phyloP scores from a whole-genome alignment of 2,888 invertebrate species.

The Tetropium fuscum region DNA sequence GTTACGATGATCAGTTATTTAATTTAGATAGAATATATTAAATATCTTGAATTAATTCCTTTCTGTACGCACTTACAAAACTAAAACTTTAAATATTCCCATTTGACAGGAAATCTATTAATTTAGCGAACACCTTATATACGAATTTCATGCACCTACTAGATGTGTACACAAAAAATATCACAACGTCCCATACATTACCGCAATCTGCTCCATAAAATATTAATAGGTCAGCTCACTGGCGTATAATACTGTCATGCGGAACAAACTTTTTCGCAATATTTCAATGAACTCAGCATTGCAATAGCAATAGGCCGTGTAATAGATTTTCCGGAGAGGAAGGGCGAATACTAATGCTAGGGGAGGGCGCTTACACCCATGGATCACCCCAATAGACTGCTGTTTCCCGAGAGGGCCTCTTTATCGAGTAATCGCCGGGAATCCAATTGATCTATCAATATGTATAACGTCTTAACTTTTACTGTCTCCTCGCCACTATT shows the following conservation, averaged over 20 bases:
- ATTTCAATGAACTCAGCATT: conserved; percentile 51
- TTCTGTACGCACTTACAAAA: no score
- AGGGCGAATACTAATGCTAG: conserved; percentile 55
- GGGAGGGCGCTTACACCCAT: conserved; percentile 53
- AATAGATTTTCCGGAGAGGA: conserved; percentile 56
- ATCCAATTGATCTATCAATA: conserved; percentile 67
- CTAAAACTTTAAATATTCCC: no score
- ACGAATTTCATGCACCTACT: no score
- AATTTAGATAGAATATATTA: no score
- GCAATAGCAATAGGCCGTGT: conserved; percentile 51
- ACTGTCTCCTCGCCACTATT: conserved; percentile 46
- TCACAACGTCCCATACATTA: no score
- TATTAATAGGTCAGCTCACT: conserved; percentile 19
- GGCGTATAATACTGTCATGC: no score
- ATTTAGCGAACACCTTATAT: no score
- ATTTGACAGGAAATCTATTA: no score
- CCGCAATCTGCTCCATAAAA: conserved; percentile 11
- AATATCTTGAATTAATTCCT: no score
- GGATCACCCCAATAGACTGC: conserved; percentile 58
- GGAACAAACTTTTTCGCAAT: conserved; percentile 38
- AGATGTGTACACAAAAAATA: no score
- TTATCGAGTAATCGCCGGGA: conserved; percentile 66
- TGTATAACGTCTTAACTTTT: conserved; percentile 66
- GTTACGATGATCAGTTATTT: no score
- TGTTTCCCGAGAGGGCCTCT: conserved; percentile 58